phyloP scores from a whole-genome alignment of 2,113 vertebrate species.

The Melanerpes formicivorus region DNA sequence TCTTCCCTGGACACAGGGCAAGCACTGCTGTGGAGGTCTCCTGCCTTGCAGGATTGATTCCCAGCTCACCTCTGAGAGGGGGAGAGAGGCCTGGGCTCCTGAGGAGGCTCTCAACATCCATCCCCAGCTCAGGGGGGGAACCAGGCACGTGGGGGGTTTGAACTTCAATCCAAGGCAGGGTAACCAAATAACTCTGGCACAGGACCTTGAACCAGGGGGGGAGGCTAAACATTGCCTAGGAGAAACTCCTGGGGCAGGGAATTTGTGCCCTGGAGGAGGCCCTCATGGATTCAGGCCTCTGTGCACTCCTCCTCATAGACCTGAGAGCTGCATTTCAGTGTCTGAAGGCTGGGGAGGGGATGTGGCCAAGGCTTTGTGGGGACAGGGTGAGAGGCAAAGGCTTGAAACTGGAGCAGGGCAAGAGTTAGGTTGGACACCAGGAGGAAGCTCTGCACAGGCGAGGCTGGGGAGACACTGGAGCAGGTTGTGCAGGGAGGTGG shows the following conservation, averaged over 20 bases:
- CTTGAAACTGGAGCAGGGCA: too few species aligned
- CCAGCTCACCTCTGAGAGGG: fast-evolving
- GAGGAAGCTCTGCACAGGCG: too few species aligned
- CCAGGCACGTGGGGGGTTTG: fast-evolving
- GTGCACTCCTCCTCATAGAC: not conserved
- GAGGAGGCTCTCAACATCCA: not conserved
- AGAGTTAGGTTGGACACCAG: too few species aligned
- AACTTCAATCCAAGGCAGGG: not conserved
- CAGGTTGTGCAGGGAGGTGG: too few species aligned
- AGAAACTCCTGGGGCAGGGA: not conserved
- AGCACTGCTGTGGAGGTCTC: fast-evolving
- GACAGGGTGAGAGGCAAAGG: too few species aligned
- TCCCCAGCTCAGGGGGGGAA: fast-evolving
- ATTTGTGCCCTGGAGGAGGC: not conserved
- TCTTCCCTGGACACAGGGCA: not conserved
- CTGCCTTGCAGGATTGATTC: not conserved
- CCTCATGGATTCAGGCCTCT: fast-evolving
- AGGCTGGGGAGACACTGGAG: too few species aligned
- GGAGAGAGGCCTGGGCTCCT: not conserved
- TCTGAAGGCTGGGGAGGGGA: too few species aligned
- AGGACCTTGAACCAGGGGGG: not conserved
- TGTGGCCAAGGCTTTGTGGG: too few species aligned
- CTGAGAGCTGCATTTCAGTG: too few species aligned
- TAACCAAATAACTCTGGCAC: not conserved
- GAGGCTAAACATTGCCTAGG: not conserved